A percentile compares a stretch with the other conserved stretches of the same genome.
Evolutionary conservation across 2,797 vertebrate genomes (phyloP).

Genomic region (Tinamus major): DNA sequence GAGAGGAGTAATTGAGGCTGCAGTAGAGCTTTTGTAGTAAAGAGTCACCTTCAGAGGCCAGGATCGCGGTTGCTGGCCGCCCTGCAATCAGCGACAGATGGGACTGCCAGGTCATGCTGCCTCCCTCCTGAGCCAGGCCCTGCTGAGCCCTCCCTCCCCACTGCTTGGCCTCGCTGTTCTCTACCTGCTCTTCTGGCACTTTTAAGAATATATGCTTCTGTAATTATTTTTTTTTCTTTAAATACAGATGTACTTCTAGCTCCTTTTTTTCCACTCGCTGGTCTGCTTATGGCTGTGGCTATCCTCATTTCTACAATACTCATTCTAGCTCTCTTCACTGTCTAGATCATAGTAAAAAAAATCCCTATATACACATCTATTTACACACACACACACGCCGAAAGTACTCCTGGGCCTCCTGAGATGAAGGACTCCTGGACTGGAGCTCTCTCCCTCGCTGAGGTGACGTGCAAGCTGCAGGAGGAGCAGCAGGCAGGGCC

Average conservation of each 20-base stretch:
- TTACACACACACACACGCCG: background rate
- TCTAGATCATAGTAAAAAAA: background rate
- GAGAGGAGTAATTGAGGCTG: background rate
- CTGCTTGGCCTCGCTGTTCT: accelerated
- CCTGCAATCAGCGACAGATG: background rate
- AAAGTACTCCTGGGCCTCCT: background rate
- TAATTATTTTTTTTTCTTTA: background rate
- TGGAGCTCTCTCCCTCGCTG: accelerated
- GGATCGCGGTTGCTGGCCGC: background rate
- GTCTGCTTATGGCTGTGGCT: background rate
- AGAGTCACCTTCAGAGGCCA: accelerated
- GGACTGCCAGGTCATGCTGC: background rate
- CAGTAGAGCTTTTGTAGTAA: background rate
- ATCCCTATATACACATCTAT: accelerated
- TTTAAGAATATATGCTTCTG: background rate
- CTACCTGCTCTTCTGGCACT: background rate
- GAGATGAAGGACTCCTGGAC: background rate
- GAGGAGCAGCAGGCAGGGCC: background rate
- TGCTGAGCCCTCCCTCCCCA: background rate
- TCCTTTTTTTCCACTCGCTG: background rate
- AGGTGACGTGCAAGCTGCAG: background rate
- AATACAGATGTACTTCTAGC: background rate
- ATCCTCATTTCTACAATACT: background rate
- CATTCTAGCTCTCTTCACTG: background rate
- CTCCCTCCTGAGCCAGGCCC: background rate